Evolutionary conservation across 2,113 vertebrate species (phyloP).

Genomic region (Calonectris borealis): DNA sequence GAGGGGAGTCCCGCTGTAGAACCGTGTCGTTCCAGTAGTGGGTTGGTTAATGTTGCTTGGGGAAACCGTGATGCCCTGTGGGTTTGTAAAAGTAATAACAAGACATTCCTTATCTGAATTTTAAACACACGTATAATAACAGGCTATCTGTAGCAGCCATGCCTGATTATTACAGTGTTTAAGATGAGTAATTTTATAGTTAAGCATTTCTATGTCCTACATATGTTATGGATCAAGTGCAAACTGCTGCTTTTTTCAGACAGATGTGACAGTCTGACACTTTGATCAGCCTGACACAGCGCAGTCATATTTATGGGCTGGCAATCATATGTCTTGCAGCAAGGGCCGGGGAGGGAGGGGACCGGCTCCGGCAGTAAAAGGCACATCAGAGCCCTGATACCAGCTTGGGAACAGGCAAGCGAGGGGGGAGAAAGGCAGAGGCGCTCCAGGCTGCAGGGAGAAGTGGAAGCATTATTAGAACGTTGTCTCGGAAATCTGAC

Average conservation of each 20-base stretch:
- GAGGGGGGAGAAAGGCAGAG: background rate
- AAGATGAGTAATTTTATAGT: background rate
- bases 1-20: too few species aligned
- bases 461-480: constrained; percentile 40
- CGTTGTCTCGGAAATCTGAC: constrained; percentile 41
- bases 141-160: background rate
- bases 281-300: background rate
- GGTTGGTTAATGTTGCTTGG: background rate
- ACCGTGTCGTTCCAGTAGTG: background rate
- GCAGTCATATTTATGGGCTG: background rate
- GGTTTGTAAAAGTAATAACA: background rate
- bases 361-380: background rate
- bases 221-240: background rate
- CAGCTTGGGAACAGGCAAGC: background rate
- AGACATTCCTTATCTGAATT: background rate
- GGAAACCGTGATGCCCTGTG: background rate
- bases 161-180: background rate
- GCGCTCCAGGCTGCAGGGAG: constrained; percentile 5
- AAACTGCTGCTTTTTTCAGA: background rate
- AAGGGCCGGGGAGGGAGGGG: background rate
- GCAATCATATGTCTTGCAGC: background rate
- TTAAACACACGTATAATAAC: background rate
- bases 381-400: background rate
- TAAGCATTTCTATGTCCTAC: background rate
- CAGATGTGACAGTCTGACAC: background rate